Base-by-base conservation (phyloP, 2,797 vertebrate species). In the Rhinophrynus dorsalis region DNA sequence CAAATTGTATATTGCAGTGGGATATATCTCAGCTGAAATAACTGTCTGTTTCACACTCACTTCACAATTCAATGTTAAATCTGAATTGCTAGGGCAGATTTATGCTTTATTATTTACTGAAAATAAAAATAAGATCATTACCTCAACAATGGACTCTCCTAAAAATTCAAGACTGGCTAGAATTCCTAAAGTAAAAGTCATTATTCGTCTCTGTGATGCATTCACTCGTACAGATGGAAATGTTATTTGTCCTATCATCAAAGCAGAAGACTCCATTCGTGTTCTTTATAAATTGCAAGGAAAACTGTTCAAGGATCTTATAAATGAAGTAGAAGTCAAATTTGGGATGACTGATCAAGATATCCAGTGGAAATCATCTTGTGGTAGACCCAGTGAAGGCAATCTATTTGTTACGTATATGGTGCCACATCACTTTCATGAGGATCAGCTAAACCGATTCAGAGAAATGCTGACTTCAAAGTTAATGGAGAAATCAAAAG, bases 221-320 rank as follows among this genome's bases (percentile, higher is more conserved):
- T 62, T 50, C 26, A 48, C 9, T 10, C 59, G 59, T 24, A 48
- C 44, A 0, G 59, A 62, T 8, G 29, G 32, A 12, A 47, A 26
- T 2, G 11, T 62, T 15, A 62, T 48, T 45, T 62, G 59, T 13
- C 59, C 59, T 2, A 6, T 62, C 8, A 62, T 62, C 5, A 62
- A 62, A 47, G 59, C 59, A 10, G 42, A 62, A 48, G 24, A 48
- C 13, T 62, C 59, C n/a, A 24, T 62, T 62, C 44, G 59, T n/a
- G 44, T 62, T 5, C 20, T 62, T 1, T 62, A 50, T 44, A 62
- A 35, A 35, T 44, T 62, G 1, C 17, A 62, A 17, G 5, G 35
- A 35, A 17, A 52, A 13, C 8, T 5, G n/a, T 18, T 65, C 9
- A 5, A 10, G 7, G 20, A 62, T 2, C 9, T 15, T 18, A n/a